phyloP scores from a whole-genome alignment of 2,797 vertebrate species.

The Spinibarbus caldwelli region DNA sequence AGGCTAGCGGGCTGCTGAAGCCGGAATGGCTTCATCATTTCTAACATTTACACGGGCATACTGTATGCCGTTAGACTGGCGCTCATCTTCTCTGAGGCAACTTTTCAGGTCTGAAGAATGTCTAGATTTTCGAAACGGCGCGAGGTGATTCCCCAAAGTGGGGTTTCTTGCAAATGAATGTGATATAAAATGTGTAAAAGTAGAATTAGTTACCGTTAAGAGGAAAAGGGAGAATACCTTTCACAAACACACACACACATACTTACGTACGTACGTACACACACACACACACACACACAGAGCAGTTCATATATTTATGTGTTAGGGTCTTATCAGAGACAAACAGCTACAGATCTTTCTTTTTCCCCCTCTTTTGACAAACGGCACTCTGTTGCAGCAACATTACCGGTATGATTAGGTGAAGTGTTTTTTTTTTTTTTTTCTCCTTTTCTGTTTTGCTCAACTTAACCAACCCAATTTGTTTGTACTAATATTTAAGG shows the following conservation, averaged over 20 bases:
- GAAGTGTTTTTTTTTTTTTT: conserved; percentile 40
- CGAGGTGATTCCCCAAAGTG: conserved; percentile 40
- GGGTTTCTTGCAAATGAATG: conserved; percentile 57
- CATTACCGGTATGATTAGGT: conserved; percentile 47
- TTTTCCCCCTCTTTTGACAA: conserved; percentile 52
- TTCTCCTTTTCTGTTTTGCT: conserved; percentile 22
- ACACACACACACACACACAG: conserved; percentile 29
- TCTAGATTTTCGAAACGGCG: conserved; percentile 80
- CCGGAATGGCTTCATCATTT: conserved; percentile 91
- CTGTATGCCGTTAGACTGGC: conserved; percentile 87
- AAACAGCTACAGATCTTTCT: conserved; percentile 59
- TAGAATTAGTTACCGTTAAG: conserved; percentile 26
- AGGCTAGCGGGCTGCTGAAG: conserved; percentile 87
- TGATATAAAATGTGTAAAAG: conserved; percentile 65
- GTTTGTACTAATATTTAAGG: neutral
- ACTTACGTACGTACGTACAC: conserved; percentile 1
- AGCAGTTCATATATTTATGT: conserved; percentile 49
- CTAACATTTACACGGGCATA: conserved; percentile 80
- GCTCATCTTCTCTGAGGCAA: conserved; percentile 83
- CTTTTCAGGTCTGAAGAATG: conserved; percentile 77
- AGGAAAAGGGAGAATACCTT: conserved; percentile 42
- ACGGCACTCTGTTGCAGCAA: conserved; percentile 53
- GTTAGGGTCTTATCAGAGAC: conserved; percentile 65
- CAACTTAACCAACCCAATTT: conserved; percentile 28
- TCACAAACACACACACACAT: conserved; percentile 34